These are phyloP conservation scores for Embidobia sp. DNA, from an alignment of 2,888 invertebrate genomes.

Conservation along the genomic window DNA sequence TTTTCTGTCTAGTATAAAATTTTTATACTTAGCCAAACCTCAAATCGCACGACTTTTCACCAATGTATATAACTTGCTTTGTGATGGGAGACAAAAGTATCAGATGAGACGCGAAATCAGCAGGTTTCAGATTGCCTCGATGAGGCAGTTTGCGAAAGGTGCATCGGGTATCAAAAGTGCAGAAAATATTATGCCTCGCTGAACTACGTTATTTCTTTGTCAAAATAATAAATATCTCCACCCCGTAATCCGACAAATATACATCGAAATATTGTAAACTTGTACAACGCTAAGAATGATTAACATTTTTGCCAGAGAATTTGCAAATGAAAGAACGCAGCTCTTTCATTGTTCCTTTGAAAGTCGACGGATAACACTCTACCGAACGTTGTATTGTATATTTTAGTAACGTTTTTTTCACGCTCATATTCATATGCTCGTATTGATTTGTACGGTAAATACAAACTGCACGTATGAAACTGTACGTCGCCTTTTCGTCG, in stretches of 20 bases:
- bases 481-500: slow-evolving; percentile 3
- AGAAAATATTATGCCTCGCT: slow-evolving; percentile 3
- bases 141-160: slow-evolving; percentile 12
- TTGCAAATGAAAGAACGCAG: slow-evolving; percentile 18
- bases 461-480: slow-evolving; percentile 19
- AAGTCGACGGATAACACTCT: not conserved
- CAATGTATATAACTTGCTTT: slow-evolving; percentile 14
- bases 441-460: slow-evolving; percentile 54
- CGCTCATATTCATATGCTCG: slow-evolving; percentile 45
- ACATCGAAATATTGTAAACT: too few species aligned
- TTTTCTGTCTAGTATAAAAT: too few species aligned
- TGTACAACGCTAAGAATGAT: too few species aligned
- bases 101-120: slow-evolving; percentile 62
- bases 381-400: slow-evolving; percentile 5
- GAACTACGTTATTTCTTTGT: slow-evolving; percentile 9
- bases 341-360: slow-evolving; percentile 18
- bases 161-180: slow-evolving; percentile 17
- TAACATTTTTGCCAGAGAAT: too few species aligned
- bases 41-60: too few species aligned
- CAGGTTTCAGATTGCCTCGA: slow-evolving; percentile 47
- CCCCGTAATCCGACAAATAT: too few species aligned
- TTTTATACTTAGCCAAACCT: too few species aligned
- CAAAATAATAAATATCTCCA: too few species aligned
- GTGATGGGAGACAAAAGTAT: slow-evolving; percentile 47
- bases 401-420: slow-evolving; percentile 26